Conservation (phyloP, 2,113 vertebrate genomes). For the Nibea albiflora region DNA sequence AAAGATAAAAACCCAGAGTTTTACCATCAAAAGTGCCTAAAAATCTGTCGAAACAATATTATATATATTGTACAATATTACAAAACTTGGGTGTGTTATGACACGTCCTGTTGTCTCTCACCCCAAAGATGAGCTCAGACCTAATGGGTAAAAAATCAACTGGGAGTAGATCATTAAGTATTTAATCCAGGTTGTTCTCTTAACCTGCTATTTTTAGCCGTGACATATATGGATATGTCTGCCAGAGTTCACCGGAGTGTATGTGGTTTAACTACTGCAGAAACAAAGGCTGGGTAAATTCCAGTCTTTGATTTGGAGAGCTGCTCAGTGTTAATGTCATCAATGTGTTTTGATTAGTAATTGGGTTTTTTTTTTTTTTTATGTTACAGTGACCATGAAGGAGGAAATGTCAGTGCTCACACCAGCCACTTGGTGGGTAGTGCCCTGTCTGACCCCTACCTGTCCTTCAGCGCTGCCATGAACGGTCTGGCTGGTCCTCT, state of each 20-base stretch:
- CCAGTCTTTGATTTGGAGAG: no score
- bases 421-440: conserved; percentile 96
- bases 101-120: no score
- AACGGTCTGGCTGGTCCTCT: conserved; percentile 95
- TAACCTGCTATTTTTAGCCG: no score
- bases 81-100: no score
- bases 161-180: no score
- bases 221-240: background rate
- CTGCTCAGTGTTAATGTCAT: no score
- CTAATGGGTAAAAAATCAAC: background rate
- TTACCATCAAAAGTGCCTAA: no score
- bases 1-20: no score
- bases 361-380: background rate
- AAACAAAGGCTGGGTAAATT: no score
- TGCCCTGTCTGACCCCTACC: conserved; percentile 93
- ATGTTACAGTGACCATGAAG: conserved; percentile 92
- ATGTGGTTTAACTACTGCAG: background rate
- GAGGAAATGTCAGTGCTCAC: conserved; percentile 96
- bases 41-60: no score
- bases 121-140: no score
- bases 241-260: background rate
- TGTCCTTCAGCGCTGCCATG: conserved; percentile 96
- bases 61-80: no score
- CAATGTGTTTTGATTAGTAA: background rate
- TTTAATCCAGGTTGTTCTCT: background rate